These are phyloP conservation scores for Hermodice carunculata DNA, from an alignment of 2,888 invertebrate genomes.

Conservation along the genomic window DNA sequence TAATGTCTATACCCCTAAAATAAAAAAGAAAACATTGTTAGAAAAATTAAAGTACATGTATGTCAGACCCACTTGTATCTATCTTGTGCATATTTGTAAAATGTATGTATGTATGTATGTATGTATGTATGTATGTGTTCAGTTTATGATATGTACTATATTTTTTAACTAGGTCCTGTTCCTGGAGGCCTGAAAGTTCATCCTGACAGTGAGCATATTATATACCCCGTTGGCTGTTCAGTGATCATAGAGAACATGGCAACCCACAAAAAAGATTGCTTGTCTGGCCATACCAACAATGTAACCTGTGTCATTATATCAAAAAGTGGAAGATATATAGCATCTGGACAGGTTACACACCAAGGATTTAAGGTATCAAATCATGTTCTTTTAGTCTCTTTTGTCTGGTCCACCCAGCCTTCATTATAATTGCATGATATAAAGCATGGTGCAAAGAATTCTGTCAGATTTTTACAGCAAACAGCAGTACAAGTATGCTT, in stretches of 20 bases:
- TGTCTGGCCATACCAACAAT: constrained; percentile 69
- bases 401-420: too few species aligned
- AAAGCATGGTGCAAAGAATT: too few species aligned
- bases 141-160: background rate
- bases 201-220: constrained; percentile 66
- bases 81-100: background rate
- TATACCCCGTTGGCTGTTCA: constrained; percentile 70
- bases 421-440: too few species aligned
- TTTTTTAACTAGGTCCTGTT: constrained; percentile 29
- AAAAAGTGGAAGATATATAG: constrained; percentile 81
- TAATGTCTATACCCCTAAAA: too few species aligned
- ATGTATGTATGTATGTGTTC: background rate
- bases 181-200: constrained; percentile 66
- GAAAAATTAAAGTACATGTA: too few species aligned
- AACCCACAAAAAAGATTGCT: constrained; percentile 57
- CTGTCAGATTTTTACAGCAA: too few species aligned
- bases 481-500: too few species aligned
- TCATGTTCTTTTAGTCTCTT: too few species aligned
- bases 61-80: background rate
- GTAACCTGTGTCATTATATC: constrained; percentile 74
- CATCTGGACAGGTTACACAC: constrained; percentile 91
- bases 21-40: too few species aligned
- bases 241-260: constrained; percentile 68
- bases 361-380: constrained; percentile 89
- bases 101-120: background rate